phyloP scores from a whole-genome alignment of 2,888 invertebrate species.

The Pristionchus fissidentatus region DNA sequence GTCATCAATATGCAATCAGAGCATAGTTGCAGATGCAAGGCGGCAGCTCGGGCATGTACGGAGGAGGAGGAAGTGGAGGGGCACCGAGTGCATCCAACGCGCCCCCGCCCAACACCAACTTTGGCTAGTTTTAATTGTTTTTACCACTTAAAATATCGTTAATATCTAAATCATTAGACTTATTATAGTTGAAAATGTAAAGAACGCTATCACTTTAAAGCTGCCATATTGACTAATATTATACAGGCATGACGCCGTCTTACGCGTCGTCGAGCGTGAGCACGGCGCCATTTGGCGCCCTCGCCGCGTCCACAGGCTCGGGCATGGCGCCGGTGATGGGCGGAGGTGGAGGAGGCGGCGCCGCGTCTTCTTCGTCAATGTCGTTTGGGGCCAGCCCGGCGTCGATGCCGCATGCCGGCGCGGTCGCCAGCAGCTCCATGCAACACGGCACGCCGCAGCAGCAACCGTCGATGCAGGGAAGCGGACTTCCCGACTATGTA shows the following conservation, averaged over 20 bases:
- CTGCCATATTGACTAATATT: not conserved
- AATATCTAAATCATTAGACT: not conserved
- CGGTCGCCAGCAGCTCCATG: not conserved
- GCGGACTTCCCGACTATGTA: too few relatives aligned
- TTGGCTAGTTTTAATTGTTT: not conserved
- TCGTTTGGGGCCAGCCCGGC: not conserved
- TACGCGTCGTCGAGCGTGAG: slow-evolving; percentile 18
- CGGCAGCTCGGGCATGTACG: not conserved
- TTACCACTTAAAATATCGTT: too few relatives aligned
- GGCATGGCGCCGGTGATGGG: not conserved
- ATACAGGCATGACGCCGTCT: slow-evolving; percentile 27
- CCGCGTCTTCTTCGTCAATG: not conserved
- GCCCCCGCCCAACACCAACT: slow-evolving; percentile 19
- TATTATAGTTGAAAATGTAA: not conserved
- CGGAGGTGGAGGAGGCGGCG: not conserved
- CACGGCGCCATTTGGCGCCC: not conserved
- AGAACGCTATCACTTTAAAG: not conserved
- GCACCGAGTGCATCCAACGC: not conserved
- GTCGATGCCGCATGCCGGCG: not conserved
- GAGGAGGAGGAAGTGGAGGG: too few relatives aligned
- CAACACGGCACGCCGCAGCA: slow-evolving; percentile 17
- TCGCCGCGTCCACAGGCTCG: too few relatives aligned
- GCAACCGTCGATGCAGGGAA: not conserved
- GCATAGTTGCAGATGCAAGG: not conserved
- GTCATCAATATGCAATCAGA: too few relatives aligned